Percentiles rank a stretch among this genome's conserved stretches.
phyloP scores from a whole-genome alignment of 2,888 invertebrate genomes.

The Nomada lathburiana region DNA sequence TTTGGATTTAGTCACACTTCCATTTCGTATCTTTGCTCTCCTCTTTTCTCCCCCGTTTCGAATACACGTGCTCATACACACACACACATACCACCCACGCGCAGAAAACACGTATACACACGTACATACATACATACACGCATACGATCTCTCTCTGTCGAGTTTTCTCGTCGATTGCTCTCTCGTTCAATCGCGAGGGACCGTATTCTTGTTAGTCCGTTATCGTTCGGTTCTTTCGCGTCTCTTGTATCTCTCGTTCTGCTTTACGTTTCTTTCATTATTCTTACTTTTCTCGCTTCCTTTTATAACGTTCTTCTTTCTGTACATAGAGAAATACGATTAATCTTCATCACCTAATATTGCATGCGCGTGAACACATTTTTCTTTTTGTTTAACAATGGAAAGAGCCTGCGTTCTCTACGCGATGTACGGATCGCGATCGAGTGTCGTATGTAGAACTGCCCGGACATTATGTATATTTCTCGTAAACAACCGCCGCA shows the following conservation, averaged over 20 bases:
- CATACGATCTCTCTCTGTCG: background rate
- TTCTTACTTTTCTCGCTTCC: constrained; percentile 24
- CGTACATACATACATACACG: constrained; percentile 10
- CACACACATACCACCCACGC: background rate
- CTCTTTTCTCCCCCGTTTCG: constrained; percentile 5
- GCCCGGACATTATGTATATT: constrained; percentile 66
- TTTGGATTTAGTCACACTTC: constrained; percentile 73
- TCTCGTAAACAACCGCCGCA: constrained; percentile 22
- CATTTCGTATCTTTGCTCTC: constrained; percentile 32
- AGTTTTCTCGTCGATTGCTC: constrained; percentile 32
- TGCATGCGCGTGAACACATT: constrained; percentile 81
- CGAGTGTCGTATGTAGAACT: constrained; percentile 68
- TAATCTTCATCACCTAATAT: constrained; percentile 77
- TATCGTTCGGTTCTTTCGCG: constrained; percentile 45
- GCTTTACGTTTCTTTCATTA: constrained; percentile 30
- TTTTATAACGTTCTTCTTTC: constrained; percentile 20
- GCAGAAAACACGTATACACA: background rate
- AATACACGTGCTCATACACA: background rate
- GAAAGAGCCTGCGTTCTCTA: constrained; percentile 55
- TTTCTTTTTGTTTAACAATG: constrained; percentile 64
- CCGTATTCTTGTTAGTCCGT: constrained; percentile 47
- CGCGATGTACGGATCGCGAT: constrained; percentile 34
- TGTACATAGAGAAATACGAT: constrained; percentile 71
- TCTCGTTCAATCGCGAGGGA: constrained; percentile 45
- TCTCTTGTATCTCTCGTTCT: constrained; percentile 21